Percentiles rank a stretch among this genome's conserved stretches.
Conservation (phyloP, 2,113 vertebrate species). For the Oreochromis spilurus region DNA sequence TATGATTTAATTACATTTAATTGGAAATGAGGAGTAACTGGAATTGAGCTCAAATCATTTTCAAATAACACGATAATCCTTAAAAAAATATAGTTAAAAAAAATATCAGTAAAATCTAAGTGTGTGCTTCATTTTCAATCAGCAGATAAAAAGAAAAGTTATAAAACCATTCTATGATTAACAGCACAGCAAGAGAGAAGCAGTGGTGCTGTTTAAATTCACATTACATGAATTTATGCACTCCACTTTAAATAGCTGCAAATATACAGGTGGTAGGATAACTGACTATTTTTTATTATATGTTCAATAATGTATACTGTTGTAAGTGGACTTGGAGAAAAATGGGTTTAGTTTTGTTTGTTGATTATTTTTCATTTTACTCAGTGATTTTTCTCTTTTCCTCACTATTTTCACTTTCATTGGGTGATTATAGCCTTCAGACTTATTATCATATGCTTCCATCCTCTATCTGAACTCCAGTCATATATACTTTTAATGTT, state of each 20-base stretch:
- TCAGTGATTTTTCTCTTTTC: not conserved
- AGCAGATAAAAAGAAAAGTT: slow-evolving; percentile 37
- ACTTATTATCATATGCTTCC: not conserved
- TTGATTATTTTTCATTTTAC: not conserved
- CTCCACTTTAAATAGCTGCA: slow-evolving; percentile 63
- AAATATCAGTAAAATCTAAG: slow-evolving; percentile 6
- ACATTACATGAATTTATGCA: slow-evolving; percentile 72
- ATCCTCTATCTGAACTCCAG: not conserved
- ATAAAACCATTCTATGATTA: slow-evolving; percentile 51
- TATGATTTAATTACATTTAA: not conserved
- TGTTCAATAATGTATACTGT: slow-evolving; percentile 62
- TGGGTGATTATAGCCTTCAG: not conserved
- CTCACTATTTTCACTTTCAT: not conserved
- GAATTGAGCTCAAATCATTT: not conserved
- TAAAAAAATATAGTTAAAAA: slow-evolving; percentile 8
- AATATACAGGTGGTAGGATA: slow-evolving; percentile 66
- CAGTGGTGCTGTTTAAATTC: slow-evolving; percentile 62
- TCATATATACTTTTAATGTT: not conserved
- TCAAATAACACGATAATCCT: not conserved
- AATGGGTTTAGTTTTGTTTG: slow-evolving; percentile 25
- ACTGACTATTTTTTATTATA: slow-evolving; percentile 62
- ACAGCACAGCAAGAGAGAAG: slow-evolving; percentile 62
- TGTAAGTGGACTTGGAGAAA: slow-evolving; percentile 58
- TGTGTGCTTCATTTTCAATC: slow-evolving; percentile 41
- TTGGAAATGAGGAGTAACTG: not conserved